Conservation (phyloP, 1,140 invertebrate species). For the Drosophila nigromelanica region DNA sequence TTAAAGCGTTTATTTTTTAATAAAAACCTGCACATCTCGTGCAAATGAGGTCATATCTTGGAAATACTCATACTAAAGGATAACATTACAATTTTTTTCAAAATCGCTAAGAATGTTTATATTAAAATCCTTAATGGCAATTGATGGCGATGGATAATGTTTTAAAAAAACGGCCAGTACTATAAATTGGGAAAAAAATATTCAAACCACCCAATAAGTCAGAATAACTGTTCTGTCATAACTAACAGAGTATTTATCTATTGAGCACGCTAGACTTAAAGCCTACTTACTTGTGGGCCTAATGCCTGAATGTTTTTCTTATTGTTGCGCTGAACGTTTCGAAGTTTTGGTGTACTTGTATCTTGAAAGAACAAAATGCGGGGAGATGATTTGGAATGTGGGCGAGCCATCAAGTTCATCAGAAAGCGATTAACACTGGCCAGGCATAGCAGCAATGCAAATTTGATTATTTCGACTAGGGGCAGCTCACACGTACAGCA, state of each 20-base stretch:
- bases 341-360: neutral
- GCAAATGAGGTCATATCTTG: no score
- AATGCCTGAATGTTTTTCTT: neutral
- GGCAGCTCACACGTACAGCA: slow-evolving; percentile 14
- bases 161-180: no score
- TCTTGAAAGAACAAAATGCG: slow-evolving; percentile 1
- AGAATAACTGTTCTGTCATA: no score
- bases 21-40: no score
- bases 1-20: no score
- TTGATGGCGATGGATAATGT: no score
- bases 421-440: slow-evolving; percentile 47
- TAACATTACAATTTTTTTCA: no score
- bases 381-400: slow-evolving; percentile 27
- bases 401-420: slow-evolving; percentile 34
- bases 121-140: no score
- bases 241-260: neutral
- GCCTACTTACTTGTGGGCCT: slow-evolving; percentile 9
- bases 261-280: neutral
- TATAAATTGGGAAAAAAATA: no score
- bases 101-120: no score
- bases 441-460: slow-evolving; percentile 33
- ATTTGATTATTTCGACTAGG: slow-evolving; percentile 67
- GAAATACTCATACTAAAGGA: no score
- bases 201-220: no score
- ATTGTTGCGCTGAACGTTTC: neutral